These are phyloP conservation scores for Drosophila fungiperda DNA, from an alignment of 2,888 invertebrate genomes.

Conservation along the genomic window DNA sequence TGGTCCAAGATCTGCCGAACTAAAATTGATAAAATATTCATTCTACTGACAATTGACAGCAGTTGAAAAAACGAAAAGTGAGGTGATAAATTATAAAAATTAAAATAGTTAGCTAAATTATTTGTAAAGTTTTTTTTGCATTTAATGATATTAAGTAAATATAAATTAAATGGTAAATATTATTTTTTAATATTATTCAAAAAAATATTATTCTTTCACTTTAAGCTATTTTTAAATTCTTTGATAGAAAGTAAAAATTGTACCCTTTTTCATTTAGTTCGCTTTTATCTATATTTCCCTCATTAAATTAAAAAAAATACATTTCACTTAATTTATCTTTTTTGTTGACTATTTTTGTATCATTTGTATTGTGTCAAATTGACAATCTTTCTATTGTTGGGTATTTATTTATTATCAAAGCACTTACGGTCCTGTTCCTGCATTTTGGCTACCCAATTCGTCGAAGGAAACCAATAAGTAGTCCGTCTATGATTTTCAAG, in stretches of 20 bases:
- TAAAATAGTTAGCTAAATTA: background rate
- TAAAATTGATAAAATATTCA: conserved; percentile 13
- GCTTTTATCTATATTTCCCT: background rate
- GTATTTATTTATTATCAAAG: background rate
- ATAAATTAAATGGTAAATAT: too few species aligned
- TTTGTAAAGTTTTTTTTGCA: background rate
- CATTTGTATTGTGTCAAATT: background rate
- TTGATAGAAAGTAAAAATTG: background rate
- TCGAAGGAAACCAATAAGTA: background rate
- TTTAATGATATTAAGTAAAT: background rate
- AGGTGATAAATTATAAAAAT: background rate
- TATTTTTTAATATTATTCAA: background rate
- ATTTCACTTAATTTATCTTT: background rate
- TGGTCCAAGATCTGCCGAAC: conserved; percentile 14
- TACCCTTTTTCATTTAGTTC: background rate
- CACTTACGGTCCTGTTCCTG: background rate
- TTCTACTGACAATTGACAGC: background rate
- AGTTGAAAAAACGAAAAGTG: background rate
- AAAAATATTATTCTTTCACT: background rate
- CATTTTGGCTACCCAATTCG: background rate
- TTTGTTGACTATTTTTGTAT: background rate
- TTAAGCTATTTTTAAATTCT: background rate
- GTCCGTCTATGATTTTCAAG: background rate
- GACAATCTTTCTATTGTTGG: background rate
- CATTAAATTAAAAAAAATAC: background rate